Conservation (phyloP, 2,888 invertebrate genomes). For the Sturmia bella region DNA sequence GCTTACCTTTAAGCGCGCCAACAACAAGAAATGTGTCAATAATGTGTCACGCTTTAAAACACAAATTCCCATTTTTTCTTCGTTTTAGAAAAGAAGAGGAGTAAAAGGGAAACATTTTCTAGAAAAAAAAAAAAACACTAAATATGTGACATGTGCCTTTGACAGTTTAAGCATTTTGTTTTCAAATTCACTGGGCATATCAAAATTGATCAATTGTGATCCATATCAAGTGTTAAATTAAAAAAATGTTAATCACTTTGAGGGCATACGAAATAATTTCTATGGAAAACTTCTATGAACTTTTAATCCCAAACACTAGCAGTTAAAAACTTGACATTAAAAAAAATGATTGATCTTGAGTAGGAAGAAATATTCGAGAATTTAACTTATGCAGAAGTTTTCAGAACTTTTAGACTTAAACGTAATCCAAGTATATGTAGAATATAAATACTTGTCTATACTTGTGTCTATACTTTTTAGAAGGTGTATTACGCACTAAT, state of each 20-base stretch:
- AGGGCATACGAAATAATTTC: background rate
- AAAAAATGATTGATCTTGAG: no score
- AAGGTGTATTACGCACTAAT: no score
- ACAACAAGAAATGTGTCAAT: conserved; percentile 61
- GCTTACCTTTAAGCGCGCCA: conserved; percentile 44
- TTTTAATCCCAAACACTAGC: no score
- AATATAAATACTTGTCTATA: no score
- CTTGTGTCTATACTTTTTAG: no score
- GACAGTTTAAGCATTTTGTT: conserved; percentile 35
- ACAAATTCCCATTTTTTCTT: conserved; percentile 13
- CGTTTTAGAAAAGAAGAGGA: background rate
- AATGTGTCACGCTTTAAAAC: conserved; percentile 63
- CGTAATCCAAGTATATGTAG: no score
- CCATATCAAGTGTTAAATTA: conserved; percentile 46
- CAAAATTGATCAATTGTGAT: conserved; percentile 45
- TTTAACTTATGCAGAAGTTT: no score
- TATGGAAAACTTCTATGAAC: background rate
- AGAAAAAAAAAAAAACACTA: background rate
- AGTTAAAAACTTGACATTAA: no score
- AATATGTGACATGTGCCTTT: conserved; percentile 62
- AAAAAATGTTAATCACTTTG: background rate
- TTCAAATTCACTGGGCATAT: conserved; percentile 53
- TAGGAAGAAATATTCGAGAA: no score
- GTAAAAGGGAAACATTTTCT: background rate
- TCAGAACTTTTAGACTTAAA: no score